Conservation (phyloP, 1,140 invertebrate genomes). For the Bradysia coprophila region DNA sequence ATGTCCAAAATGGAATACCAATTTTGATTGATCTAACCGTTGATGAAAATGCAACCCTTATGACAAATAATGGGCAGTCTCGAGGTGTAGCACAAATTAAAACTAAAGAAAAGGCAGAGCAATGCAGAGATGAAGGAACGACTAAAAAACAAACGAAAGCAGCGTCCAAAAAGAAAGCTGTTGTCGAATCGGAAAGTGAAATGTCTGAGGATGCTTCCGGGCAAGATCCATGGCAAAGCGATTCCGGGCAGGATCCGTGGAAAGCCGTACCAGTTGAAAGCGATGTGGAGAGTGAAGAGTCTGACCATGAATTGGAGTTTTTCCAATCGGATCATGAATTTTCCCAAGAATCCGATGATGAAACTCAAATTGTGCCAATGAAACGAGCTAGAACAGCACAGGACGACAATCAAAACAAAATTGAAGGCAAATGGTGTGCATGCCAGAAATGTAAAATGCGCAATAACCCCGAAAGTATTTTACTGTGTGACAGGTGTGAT, state of each 20-base stretch:
- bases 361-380: conserved; percentile 35
- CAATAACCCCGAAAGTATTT: conserved; percentile 89
- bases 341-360: conserved; percentile 50
- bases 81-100: conserved; percentile 68
- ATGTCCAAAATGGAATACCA: too few species aligned
- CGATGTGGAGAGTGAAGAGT: conserved; percentile 41
- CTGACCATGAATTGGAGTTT: conserved; percentile 31
- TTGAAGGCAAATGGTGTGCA: conserved; percentile 38
- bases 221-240: conserved; percentile 33
- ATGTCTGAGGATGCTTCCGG: conserved; percentile 24
- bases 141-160: conserved; percentile 38
- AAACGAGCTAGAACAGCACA: conserved; percentile 49
- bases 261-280: too few species aligned
- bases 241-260: conserved; percentile 53
- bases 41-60: conserved; percentile 23
- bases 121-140: conserved; percentile 49
- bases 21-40: too few species aligned
- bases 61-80: conserved; percentile 36
- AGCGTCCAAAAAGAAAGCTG: too few species aligned
- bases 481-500: conserved; percentile 88
- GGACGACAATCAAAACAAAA: conserved; percentile 23
- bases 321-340: conserved; percentile 83
- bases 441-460: conserved; percentile 75
- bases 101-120: conserved; percentile 62
- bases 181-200: conserved; percentile 39